Evolutionary conservation across 2,113 vertebrate genomes (phyloP), one percentile per base, ranked within the genome.

Genomic region (Lagopus leucura): DNA sequence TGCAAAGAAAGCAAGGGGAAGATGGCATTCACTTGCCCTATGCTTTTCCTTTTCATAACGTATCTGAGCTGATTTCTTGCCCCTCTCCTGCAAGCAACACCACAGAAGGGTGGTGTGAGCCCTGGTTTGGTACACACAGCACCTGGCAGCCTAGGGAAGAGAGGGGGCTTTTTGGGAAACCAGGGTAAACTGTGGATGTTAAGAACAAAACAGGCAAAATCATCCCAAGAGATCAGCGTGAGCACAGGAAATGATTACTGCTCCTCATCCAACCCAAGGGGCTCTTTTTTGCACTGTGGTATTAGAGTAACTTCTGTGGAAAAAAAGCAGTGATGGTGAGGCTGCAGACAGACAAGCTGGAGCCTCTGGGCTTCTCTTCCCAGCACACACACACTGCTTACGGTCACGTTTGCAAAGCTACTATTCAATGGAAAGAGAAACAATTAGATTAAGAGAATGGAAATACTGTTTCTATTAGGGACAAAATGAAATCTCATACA

Each of bases 1-100:
- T 1, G 1, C 70, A 84, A 60, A 72, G 64, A 48, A 79, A 80
- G 19, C 7, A 66, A 20, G 24, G 14, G 60, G 60, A 42, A 34
- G 30, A 13, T 40, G 47, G 8, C 40, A 73, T 20, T 42, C 32
- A 11, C 64, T 40, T 79, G 8, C 77, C 22, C 12, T 21, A 19
- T 11, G 2, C 67, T 79, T 82, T 91, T 91, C 45, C 50, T 9
- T 92, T 76, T 85, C n/a, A 24, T 30, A 69, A 18, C 45, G 52
- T 60, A 50, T 63, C 57, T 86, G 48, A 92, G 34, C 52, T 12
- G 34, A 79, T 47, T 75, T 54, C 18, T 82, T 7, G 7, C 8
- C 2, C 3, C 22, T 0, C 4, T 63, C 47, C 25, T 57, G 57
- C 19, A 65, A 82, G 28, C 0, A 73, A 6, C 7, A 42, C 6